Evolutionary conservation across 2,797 vertebrate genomes (phyloP).

Genomic region (Arremon brunneinucha): DNA sequence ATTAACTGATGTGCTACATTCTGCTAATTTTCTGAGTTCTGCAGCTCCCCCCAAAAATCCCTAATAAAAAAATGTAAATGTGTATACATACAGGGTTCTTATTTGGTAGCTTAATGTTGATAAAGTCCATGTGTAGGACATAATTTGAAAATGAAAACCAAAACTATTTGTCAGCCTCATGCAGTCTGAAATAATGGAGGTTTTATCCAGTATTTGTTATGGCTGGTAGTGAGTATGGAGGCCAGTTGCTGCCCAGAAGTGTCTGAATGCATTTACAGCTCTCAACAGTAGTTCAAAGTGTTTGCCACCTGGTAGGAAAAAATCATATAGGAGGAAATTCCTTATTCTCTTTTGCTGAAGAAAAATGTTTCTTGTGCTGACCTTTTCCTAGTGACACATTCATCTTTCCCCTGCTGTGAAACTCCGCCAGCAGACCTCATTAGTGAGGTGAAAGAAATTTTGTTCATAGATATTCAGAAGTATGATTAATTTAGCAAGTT

Average conservation of each 20-base stretch:
- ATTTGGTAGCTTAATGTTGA: background rate
- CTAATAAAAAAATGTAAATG: background rate
- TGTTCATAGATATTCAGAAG: background rate
- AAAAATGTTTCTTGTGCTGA: background rate
- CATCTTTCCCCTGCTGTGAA: conserved; percentile 1
- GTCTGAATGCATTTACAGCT: background rate
- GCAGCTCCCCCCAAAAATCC: fast-evolving
- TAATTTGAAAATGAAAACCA: background rate
- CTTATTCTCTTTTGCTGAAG: background rate
- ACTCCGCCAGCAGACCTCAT: background rate
- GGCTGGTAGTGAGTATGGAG: background rate
- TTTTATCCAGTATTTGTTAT: background rate
- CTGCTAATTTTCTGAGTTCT: background rate
- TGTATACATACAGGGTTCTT: background rate
- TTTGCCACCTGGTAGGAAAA: background rate
- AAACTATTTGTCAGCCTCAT: background rate
- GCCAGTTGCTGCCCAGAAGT: background rate
- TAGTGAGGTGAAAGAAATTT: background rate
- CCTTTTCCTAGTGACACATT: background rate
- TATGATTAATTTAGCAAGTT: background rate
- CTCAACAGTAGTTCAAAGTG: background rate
- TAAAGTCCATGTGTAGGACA: background rate
- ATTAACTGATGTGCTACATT: background rate
- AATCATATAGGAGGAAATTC: background rate
- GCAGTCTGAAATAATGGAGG: background rate